Base-by-base conservation (phyloP, 1,140 invertebrate genomes). In the Heliothis virescens region DNA sequence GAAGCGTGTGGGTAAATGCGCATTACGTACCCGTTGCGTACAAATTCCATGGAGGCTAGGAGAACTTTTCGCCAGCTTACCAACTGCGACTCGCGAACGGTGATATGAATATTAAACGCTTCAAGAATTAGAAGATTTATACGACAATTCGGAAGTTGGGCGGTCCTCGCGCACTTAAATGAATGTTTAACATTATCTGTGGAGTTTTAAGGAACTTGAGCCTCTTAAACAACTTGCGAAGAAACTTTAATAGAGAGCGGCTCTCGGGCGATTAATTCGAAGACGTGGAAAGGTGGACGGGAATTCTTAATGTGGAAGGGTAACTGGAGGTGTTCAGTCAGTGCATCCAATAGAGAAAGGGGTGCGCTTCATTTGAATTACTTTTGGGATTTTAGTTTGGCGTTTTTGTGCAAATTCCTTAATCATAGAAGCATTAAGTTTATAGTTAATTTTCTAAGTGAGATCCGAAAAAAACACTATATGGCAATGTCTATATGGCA, bases 141-240 rank as follows among this genome's bases (percentile, higher is more conserved):
- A 86, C 89, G 88, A 89, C 90, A 83, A 92, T 94, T 92, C 83
- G 87, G 82, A 94, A 94, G 85, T 93, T 93, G 82, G 89, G 84
- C 86, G 86, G 78, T 83, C 83, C 82, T 85, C 82, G 85, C 85
- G 89, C 89, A 92, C 91, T 92, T 91, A 91, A 94, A 94, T 94
- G 92, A 94, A 94, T 94, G 93, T 94, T 94, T 94, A 92, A 94
- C 92, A 94, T 94, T 94, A 94, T 94, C 93, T 94, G 87, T 83
- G 63, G 85, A 93, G 89, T 93, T 94, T 92, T 90, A 89, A 91
- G 89, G 85, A 86, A 89, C 83, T 89, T 87, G 89, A 92, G 92
- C 87, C 89, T 90, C 90, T 92, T 92, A 91, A 92, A 93, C 90
- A 94, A 94, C 84, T 94, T 88, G 86, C 84, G 85, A 91, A 92